Evolutionary conservation across 2,113 vertebrate genomes (phyloP).

Genomic region (Istiophorus platypterus): DNA sequence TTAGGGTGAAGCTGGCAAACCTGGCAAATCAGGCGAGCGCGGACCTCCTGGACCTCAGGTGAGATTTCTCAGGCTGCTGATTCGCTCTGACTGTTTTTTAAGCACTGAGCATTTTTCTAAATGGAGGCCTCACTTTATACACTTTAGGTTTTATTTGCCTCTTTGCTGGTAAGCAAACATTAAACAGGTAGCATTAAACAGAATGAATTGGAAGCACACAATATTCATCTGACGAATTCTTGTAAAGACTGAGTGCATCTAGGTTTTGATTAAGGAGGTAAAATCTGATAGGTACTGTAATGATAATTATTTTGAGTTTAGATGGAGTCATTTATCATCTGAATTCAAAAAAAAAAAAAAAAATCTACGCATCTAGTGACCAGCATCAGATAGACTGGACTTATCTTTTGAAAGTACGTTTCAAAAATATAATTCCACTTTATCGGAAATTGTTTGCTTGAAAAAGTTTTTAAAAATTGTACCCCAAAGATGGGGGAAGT

Average conservation of each 20-base stretch:
- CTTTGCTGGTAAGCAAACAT: background rate
- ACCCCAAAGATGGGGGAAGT: background rate
- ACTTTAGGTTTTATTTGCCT: background rate
- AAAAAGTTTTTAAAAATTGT: background rate
- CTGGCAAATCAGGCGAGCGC: slow-evolving; percentile 80
- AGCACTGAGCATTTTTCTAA: background rate
- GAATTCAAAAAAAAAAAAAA: too few species aligned
- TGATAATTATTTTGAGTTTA: background rate
- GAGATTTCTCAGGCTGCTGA: slow-evolving; percentile 15
- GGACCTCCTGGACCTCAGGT: slow-evolving; percentile 83
- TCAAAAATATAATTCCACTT: background rate
- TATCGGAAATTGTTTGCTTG: background rate
- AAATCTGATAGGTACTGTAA: background rate
- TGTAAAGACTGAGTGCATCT: background rate
- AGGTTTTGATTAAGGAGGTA: background rate
- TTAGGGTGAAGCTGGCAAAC: slow-evolving; percentile 79
- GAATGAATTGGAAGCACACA: background rate
- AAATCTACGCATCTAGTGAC: background rate
- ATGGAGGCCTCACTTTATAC: background rate
- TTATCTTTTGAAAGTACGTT: background rate
- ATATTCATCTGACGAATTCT: background rate
- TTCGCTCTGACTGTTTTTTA: background rate
- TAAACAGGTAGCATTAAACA: background rate
- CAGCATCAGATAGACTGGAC: background rate
- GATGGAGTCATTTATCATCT: slow-evolving; percentile 7